Percentiles rank a stretch among this genome's conserved stretches.
Conservation (phyloP, 2,797 vertebrate genomes). For the Distichodus sexfasciatus region DNA sequence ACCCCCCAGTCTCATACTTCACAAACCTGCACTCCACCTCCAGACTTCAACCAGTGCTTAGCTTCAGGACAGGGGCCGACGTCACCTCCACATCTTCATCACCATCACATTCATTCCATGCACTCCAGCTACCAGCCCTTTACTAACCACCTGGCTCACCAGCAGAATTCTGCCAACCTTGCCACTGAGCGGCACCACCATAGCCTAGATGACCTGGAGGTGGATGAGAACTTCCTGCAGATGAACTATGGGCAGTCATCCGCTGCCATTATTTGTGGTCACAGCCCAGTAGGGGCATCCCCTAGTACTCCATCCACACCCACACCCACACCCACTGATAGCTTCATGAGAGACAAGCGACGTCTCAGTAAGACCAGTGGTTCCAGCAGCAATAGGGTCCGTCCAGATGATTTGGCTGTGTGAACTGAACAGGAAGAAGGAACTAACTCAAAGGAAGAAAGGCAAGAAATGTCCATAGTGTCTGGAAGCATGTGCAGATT, state of each 20-base stretch:
- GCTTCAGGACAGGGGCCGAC: conserved; percentile 59
- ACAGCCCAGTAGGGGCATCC: conserved; percentile 52
- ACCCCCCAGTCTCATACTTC: conserved; percentile 46
- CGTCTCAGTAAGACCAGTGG: conserved; percentile 87
- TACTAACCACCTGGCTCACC: conserved; percentile 84
- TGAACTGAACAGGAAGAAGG: conserved; percentile 57
- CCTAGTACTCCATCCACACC: conserved; percentile 63
- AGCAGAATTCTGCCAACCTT: conserved; percentile 89
- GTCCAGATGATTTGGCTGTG: conserved; percentile 87
- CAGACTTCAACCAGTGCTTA: conserved; percentile 89
- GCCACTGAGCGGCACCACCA: conserved; percentile 80
- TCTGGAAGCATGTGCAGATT: background rate
- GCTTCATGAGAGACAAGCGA: conserved; percentile 80
- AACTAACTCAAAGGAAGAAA: no score
- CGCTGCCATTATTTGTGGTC: conserved; percentile 59
- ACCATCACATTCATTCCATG: conserved; percentile 58
- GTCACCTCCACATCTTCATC: conserved; percentile 56
- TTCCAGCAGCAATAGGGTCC: conserved; percentile 86
- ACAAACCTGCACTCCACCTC: conserved; percentile 83
- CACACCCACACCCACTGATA: conserved; percentile 58
- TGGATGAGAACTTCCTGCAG: conserved; percentile 76
- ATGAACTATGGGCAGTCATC: conserved; percentile 74
- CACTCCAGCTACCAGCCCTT: conserved; percentile 78
- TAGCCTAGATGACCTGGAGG: conserved; percentile 64
- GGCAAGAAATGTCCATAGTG: no score